Evolutionary conservation across 2,888 invertebrate species (phyloP).

Genomic region (Nephrocerus scutellatus): DNA sequence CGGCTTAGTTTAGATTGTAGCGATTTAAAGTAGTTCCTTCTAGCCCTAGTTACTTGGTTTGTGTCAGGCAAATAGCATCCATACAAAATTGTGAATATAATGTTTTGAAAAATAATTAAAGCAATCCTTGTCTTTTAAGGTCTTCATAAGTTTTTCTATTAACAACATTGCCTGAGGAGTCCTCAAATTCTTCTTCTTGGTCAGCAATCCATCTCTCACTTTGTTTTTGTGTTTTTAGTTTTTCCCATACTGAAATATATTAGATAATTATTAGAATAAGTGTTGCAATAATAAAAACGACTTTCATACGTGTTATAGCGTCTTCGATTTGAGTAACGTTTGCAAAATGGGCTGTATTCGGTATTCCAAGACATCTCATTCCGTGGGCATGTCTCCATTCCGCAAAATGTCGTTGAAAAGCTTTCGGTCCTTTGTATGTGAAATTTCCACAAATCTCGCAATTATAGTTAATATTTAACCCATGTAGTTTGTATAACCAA

Average conservation of each 20-base stretch:
- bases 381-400: slow-evolving; percentile 87
- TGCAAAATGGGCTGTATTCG: slow-evolving; percentile 99
- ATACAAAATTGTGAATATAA: too few species aligned
- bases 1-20: too few species aligned
- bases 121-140: slow-evolving; percentile 92
- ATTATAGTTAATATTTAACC: slow-evolving; percentile 95
- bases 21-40: too few species aligned
- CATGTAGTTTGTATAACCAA: slow-evolving; percentile 98
- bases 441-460: slow-evolving; percentile 99
- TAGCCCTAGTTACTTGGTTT: too few species aligned
- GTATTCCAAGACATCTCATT: slow-evolving; percentile 97
- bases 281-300: too few species aligned
- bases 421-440: slow-evolving; percentile 97
- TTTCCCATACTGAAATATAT: slow-evolving; percentile 81
- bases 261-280: neutral
- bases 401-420: slow-evolving; percentile 98
- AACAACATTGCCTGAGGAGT: slow-evolving; percentile 96
- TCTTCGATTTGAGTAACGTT: slow-evolving; percentile 99
- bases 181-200: slow-evolving; percentile 97
- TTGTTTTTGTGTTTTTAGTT: slow-evolving; percentile 91
- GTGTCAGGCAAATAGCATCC: too few species aligned
- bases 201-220: slow-evolving; percentile 94
- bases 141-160: slow-evolving; percentile 98
- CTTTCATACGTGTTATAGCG: slow-evolving; percentile 84
- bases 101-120: too few species aligned